Percentiles rank a stretch among this genome's conserved stretches.
Conservation (phyloP, 2,888 invertebrate species). For the Chrysina gloriosa region DNA sequence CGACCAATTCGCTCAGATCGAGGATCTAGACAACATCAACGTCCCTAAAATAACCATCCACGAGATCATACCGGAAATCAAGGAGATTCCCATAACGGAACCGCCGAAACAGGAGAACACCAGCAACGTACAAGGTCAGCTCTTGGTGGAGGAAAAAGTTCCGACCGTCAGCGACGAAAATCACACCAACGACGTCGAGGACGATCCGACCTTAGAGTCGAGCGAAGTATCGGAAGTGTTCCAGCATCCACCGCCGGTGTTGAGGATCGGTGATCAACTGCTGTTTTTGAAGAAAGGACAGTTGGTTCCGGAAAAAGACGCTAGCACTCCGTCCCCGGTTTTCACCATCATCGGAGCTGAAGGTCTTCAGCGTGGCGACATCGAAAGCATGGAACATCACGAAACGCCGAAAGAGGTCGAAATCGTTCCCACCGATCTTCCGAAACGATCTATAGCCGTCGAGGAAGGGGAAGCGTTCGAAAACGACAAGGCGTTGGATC, state of each 20-base stretch:
- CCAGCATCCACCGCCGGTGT: constrained; percentile 61
- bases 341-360: constrained; percentile 66
- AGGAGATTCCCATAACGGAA: constrained; percentile 61
- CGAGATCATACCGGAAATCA: constrained; percentile 70
- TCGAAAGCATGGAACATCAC: constrained; percentile 54
- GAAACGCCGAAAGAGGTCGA: constrained; percentile 42
- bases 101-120: constrained; percentile 55
- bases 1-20: constrained; percentile 38
- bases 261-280: constrained; percentile 63
- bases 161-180: constrained; percentile 61
- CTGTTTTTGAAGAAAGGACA: constrained; percentile 61
- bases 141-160: constrained; percentile 54
- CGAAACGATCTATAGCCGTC: not conserved
- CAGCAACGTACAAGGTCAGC: constrained; percentile 47
- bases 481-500: not conserved
- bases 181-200: constrained; percentile 51
- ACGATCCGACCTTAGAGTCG: constrained; percentile 59
- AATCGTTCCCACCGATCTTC: not conserved
- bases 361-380: constrained; percentile 63
- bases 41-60: constrained; percentile 67
- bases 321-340: constrained; percentile 60
- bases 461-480: not conserved
- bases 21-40: constrained; percentile 22
- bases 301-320: constrained; percentile 59
- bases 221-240: constrained; percentile 61